phyloP scores from a whole-genome alignment of 1,140 invertebrate species.

The Radopholus similis region DNA sequence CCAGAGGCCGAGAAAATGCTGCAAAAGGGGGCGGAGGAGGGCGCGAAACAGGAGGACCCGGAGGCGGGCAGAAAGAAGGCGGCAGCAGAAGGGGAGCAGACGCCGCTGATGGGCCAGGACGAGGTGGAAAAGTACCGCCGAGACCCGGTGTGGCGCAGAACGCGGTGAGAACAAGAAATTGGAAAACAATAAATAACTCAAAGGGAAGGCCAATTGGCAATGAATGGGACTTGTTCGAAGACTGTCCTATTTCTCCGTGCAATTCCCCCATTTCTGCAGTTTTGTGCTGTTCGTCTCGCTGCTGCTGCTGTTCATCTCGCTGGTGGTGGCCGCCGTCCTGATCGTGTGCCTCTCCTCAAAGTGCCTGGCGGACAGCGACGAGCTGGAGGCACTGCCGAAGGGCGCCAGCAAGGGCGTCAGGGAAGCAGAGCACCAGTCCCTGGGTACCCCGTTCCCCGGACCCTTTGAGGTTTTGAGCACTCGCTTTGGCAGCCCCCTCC shows the following conservation, averaged over 20 bases:
- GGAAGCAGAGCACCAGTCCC: not conserved
- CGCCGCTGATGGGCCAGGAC: not conserved
- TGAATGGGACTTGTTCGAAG: not conserved
- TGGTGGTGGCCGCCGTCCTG: slow-evolving; percentile 1
- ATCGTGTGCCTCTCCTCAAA: slow-evolving; percentile 5
- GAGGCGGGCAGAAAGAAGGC: not conserved
- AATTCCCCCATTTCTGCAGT: not conserved
- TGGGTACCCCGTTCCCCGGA: not conserved
- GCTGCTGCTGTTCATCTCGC: not conserved
- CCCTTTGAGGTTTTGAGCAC: not conserved
- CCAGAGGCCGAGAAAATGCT: not conserved
- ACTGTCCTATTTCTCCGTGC: not conserved
- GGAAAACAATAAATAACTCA: not conserved
- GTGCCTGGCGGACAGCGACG: not conserved
- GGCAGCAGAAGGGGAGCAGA: not conserved
- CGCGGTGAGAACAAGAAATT: not conserved
- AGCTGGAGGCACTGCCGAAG: not conserved
- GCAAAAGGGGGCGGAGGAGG: not conserved
- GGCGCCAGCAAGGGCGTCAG: not conserved
- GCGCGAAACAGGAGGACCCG: not conserved
- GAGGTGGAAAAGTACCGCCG: slow-evolving; percentile 1
- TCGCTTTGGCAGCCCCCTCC: not conserved
- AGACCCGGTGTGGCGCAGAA: not conserved
- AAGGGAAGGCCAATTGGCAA: not conserved
- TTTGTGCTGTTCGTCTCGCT: slow-evolving; percentile 2